These are phyloP conservation scores for Scyliorhinus canicula DNA, from an alignment of 2,797 vertebrate genomes.

Conservation along the genomic window DNA sequence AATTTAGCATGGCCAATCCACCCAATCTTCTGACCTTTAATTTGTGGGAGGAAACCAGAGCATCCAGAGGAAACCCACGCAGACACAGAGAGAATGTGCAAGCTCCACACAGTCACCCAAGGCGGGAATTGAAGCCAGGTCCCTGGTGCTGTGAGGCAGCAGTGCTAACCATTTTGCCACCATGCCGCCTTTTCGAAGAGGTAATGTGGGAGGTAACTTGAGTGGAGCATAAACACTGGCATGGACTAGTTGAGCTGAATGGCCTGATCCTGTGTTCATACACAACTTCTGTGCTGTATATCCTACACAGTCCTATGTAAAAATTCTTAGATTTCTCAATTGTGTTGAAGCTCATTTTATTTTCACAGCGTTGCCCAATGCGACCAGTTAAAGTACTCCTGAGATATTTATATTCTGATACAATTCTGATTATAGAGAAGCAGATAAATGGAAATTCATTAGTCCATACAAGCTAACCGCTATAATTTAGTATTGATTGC, in stretches of 20 bases:
- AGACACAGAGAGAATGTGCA: too few relatives aligned
- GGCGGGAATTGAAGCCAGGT: too few relatives aligned
- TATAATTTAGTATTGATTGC: neutral
- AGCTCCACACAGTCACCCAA: too few relatives aligned
- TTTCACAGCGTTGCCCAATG: neutral
- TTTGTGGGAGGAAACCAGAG: too few relatives aligned
- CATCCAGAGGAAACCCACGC: too few relatives aligned
- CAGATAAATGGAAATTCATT: neutral
- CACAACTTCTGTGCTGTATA: too few relatives aligned
- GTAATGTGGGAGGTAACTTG: neutral
- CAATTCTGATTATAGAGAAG: neutral
- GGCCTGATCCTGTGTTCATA: neutral
- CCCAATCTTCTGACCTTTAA: too few relatives aligned
- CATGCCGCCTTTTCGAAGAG: too few relatives aligned
- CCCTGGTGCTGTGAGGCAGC: too few relatives aligned
- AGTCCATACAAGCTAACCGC: neutral
- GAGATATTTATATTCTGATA: neutral
- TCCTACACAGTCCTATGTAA: neutral
- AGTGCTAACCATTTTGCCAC: too few relatives aligned
- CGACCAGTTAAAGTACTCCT: neutral
- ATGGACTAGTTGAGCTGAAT: neutral
- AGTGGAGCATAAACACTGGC: too few relatives aligned
- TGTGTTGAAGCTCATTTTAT: neutral
- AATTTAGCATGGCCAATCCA: too few relatives aligned
- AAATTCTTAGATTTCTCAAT: neutral